Percentiles rank a stretch among this genome's conserved stretches.
Evolutionary conservation across 2,888 invertebrate species (phyloP).

Genomic region (Pristionchus maxplancki): DNA sequence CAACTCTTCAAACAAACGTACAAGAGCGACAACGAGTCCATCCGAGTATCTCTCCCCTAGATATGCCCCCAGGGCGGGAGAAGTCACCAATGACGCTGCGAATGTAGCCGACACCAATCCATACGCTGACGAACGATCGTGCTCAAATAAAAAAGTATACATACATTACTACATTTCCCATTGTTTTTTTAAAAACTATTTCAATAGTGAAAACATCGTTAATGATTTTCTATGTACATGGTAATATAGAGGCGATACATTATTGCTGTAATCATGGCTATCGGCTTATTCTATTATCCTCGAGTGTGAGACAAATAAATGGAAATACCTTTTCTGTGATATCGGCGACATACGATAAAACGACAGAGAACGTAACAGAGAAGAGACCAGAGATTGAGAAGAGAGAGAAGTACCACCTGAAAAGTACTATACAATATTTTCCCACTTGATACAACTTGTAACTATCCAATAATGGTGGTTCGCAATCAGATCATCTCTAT

Average conservation of each 20-base stretch:
- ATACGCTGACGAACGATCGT: slow-evolving; percentile 74
- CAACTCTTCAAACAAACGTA: too few species aligned
- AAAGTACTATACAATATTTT: slow-evolving; percentile 51
- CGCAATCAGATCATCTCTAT: not conserved
- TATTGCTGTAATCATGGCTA: not conserved
- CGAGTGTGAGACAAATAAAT: not conserved
- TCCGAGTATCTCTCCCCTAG: slow-evolving; percentile 86
- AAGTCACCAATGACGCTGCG: slow-evolving; percentile 98
- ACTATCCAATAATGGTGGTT: not conserved
- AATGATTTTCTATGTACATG: too few species aligned
- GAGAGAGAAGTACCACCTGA: slow-evolving; percentile 97
- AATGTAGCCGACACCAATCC: slow-evolving; percentile 92
- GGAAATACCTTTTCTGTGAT: slow-evolving; percentile 88
- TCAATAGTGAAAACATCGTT: too few species aligned
- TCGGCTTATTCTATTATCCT: not conserved
- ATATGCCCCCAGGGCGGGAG: slow-evolving; percentile 92
- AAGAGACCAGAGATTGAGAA: slow-evolving; percentile 98
- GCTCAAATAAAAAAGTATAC: slow-evolving; percentile 47
- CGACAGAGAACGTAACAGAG: slow-evolving; percentile 98
- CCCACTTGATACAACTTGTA: not conserved
- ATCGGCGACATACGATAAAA: slow-evolving; percentile 99
- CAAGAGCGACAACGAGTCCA: slow-evolving; percentile 85
- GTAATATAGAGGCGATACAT: too few species aligned
- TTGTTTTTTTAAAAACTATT: not conserved
- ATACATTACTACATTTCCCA: not conserved